A percentile compares a stretch with the other conserved stretches of the same genome.
Evolutionary conservation across 2,888 invertebrate species (phyloP).

Genomic region (Agrotis clavis): DNA sequence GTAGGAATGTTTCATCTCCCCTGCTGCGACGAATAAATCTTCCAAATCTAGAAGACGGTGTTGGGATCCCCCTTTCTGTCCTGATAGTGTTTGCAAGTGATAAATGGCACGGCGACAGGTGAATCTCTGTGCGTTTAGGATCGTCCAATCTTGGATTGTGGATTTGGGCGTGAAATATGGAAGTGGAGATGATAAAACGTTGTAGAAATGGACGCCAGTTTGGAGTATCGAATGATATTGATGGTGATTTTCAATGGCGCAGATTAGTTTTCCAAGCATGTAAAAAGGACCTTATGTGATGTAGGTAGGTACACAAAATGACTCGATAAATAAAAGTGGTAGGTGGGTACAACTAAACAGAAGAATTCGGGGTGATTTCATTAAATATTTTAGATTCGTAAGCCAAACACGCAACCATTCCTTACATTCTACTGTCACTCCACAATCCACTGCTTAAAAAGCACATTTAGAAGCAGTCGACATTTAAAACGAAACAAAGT

Average conservation of each 20-base stretch:
- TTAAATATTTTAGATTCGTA: neutral
- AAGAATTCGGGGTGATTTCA: neutral
- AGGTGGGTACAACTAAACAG: no score
- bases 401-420: conserved; percentile 8
- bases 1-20: conserved; percentile 76
- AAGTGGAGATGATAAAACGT: conserved; percentile 60
- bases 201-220: conserved; percentile 26
- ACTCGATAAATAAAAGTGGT: no score
- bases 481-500: conserved; percentile 58
- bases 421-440: conserved; percentile 35
- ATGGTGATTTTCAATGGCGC: conserved; percentile 31
- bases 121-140: conserved; percentile 67
- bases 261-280: neutral
- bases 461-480: conserved; percentile 36
- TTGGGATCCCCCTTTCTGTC: conserved; percentile 56
- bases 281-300: no score
- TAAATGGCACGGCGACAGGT: conserved; percentile 69
- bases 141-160: conserved; percentile 63
- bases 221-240: conserved; percentile 49
- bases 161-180: conserved; percentile 67
- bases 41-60: conserved; percentile 72
- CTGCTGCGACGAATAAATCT: conserved; percentile 81
- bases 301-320: no score
- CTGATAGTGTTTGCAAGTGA: conserved; percentile 70
- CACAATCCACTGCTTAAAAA: conserved; percentile 43